A percentile compares a stretch with the other conserved stretches of the same genome.
Conservation (phyloP, 1,140 invertebrate genomes). For the Formica selysi region DNA sequence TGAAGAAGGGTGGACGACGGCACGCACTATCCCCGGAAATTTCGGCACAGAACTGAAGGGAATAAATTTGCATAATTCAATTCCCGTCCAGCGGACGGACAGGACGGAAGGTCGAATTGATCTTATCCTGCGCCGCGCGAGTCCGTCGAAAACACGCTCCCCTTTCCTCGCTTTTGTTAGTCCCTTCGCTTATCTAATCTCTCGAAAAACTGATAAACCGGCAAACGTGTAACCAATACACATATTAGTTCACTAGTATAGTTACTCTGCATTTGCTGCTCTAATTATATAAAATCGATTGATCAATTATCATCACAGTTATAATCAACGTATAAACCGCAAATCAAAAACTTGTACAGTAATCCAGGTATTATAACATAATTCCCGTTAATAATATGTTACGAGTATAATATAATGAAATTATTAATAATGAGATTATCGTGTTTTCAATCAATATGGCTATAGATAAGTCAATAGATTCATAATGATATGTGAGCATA, state of each 20-base stretch:
- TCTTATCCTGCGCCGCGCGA: constrained; percentile 63
- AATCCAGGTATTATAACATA: neutral
- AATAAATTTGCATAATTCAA: constrained; percentile 73
- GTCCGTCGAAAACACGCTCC: neutral
- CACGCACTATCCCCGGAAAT: constrained; percentile 59
- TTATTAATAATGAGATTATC: constrained; percentile 8
- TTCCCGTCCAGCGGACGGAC: constrained; percentile 35
- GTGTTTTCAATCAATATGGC: neutral
- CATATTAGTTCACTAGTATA: neutral
- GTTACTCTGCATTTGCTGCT: neutral
- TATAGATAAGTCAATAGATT: neutral
- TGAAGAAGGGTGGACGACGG: constrained; percentile 27
- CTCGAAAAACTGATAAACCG: constrained; percentile 8
- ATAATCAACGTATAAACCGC: neutral
- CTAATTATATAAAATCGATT: constrained; percentile 9
- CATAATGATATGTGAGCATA: neutral
- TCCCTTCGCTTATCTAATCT: neutral
- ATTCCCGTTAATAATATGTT: neutral
- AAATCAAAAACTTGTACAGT: neutral
- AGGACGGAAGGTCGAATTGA: constrained; percentile 67
- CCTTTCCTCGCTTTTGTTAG: neutral
- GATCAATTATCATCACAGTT: neutral
- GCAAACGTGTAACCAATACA: neutral
- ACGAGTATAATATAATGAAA: neutral
- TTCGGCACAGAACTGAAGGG: constrained; percentile 56